Base-by-base conservation (phyloP, 1,140 invertebrate genomes). In the Euwallacea similis region DNA sequence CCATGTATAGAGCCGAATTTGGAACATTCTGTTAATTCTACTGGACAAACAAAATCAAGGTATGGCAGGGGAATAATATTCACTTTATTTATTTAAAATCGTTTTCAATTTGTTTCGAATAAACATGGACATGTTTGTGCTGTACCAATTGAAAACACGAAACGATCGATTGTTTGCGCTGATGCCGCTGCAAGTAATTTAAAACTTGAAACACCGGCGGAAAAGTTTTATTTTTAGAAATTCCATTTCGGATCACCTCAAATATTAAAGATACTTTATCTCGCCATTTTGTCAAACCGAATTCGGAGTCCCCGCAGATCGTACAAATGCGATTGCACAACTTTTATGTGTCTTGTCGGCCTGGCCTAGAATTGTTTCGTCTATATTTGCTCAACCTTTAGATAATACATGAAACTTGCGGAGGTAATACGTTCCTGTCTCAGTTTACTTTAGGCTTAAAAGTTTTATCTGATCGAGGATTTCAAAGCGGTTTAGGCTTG, bases 201-300 rank as follows among this genome's bases (percentile, higher is more conserved):
- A 66, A 66, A 66, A 33, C 16, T 66, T 66, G 47, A 55, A 54
- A 55, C 42, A 55, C 15, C 63, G 41, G 43, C 21, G 21, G 10
- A 13, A 63, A 60, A 42, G 11, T 63, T 61, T 63, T 13, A 44
- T 55, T 66, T 66, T 55, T 13, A 55, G 63, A 43, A 54, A 66
- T 55, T 66, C 53, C 46, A 42, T 43, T 55, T 16, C 63, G 53
- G 43, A 66, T 66, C 50, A 16, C 42, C 63, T 66, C 47, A 43
- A 66, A 66, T 66, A 66, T 66, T 66, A 66, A 54, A 66, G 63
- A 55, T 55, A 55, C 63, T 66, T 66, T 66, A 66, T 55, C 63
- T n/a, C 46, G 46, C 47, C 42, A 42, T 63, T 63, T 63, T 63
- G 61, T 63, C 61, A 47, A 63, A 63, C 13, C 43, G 44, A 63